phyloP scores from a whole-genome alignment of 2,113 vertebrate genomes.

The Psilopsiagon aymara region DNA sequence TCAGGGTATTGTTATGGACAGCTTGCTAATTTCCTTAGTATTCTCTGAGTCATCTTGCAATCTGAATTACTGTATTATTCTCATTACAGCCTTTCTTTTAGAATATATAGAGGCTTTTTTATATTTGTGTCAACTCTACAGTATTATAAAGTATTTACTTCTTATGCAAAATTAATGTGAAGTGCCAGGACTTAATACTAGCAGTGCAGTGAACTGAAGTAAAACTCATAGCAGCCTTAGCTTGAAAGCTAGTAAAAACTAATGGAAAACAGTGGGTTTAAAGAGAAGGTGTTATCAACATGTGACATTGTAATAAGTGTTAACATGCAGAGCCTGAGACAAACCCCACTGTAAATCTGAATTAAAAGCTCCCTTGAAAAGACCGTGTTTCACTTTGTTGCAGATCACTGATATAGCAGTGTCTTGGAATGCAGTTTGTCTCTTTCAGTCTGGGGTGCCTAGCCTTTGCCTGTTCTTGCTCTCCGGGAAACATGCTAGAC shows the following conservation, averaged over 20 bases:
- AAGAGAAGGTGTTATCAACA: background rate
- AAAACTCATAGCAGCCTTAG: background rate
- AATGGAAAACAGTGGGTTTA: background rate
- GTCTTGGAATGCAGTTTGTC: conserved; percentile 79
- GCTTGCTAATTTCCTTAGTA: background rate
- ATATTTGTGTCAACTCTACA: background rate
- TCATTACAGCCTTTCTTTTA: background rate
- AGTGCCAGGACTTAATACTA: conserved; percentile 11
- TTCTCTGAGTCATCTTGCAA: background rate
- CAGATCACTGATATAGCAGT: background rate
- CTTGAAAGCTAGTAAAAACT: background rate
- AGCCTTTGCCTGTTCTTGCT: conserved; percentile 83
- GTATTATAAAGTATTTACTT: background rate
- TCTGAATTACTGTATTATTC: background rate
- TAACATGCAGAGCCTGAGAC: background rate
- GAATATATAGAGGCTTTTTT: background rate
- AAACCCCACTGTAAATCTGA: background rate
- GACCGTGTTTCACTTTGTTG: background rate
- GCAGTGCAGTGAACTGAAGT: background rate
- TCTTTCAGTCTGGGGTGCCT: conserved; percentile 81
- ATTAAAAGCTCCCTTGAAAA: conserved; percentile 8
- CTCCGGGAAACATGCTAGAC: conserved; percentile 78
- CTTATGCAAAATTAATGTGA: background rate
- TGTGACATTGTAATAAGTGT: background rate
- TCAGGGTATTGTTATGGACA: background rate